phyloP scores from a whole-genome alignment of 2,113 vertebrate genomes.

The Chrysochloris asiatica region DNA sequence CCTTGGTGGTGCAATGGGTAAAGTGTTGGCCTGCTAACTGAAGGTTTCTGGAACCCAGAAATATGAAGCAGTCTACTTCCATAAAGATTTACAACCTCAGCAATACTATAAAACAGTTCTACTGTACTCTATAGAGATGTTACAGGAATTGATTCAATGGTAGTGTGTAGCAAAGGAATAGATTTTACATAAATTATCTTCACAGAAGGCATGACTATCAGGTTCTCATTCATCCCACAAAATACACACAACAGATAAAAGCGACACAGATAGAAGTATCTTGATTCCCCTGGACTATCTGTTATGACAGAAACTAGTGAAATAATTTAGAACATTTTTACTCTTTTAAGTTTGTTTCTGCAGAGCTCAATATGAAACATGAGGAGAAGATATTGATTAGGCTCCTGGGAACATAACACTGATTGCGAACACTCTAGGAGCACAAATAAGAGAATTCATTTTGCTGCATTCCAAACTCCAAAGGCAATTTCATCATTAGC shows the following conservation, averaged over 20 bases:
- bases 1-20: too few species aligned
- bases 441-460: constrained; percentile 54
- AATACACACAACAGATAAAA: neutral
- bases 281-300: neutral
- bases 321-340: constrained; percentile 42
- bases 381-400: constrained; percentile 60
- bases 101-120: too few species aligned
- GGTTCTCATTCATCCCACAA: neutral
- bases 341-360: constrained; percentile 34
- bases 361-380: constrained; percentile 21
- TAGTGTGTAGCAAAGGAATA: too few species aligned
- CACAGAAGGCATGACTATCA: neutral
- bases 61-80: too few species aligned
- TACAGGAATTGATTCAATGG: too few species aligned
- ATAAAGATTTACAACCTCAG: too few species aligned
- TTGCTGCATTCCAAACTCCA: constrained; percentile 22
- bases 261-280: constrained; percentile 34
- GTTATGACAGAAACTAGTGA: neutral
- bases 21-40: too few species aligned
- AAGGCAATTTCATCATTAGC: constrained; percentile 38
- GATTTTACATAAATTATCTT: neutral
- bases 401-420: constrained; percentile 40
- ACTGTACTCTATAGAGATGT: too few species aligned
- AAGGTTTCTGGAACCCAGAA: too few species aligned
- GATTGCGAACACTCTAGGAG: constrained; percentile 14